Conservation (phyloP, 1,140 invertebrate species). For the Drosophila ficusphila region DNA sequence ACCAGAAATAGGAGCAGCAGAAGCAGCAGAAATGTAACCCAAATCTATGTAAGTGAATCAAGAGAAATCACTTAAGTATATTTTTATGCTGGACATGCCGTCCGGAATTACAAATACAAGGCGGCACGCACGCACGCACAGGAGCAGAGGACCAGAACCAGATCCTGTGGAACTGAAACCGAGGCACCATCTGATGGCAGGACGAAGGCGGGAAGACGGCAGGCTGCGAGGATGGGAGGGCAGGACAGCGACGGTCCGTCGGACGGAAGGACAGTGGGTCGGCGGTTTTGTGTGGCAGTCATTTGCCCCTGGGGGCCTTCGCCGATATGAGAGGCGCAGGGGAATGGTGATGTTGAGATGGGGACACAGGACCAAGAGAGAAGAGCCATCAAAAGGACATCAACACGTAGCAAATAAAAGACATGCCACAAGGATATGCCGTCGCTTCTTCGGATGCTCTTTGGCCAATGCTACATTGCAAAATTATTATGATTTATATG, state of each 20-base stretch:
- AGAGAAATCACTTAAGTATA: conserved; percentile 83
- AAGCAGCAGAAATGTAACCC: conserved; percentile 77
- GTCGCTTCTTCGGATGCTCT: conserved; percentile 57
- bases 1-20: conserved; percentile 46
- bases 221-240: conserved; percentile 13
- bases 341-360: not conserved
- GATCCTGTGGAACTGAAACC: conserved; percentile 10
- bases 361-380: conserved; percentile 16
- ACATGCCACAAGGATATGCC: conserved; percentile 80
- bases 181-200: conserved; percentile 9
- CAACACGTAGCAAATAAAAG: conserved; percentile 82
- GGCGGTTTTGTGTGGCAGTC: conserved; percentile 68
- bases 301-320: conserved; percentile 64
- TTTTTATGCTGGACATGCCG: conserved; percentile 82
- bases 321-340: conserved; percentile 15
- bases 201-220: conserved; percentile 9
- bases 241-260: conserved; percentile 22
- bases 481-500: conserved; percentile 83
- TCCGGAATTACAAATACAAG: conserved; percentile 80
- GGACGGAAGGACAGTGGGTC: conserved; percentile 32
- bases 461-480: conserved; percentile 80
- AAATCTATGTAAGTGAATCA: conserved; percentile 82
- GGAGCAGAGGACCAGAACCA: conserved; percentile 9
- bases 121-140: conserved; percentile 68
- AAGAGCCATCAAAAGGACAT: conserved; percentile 81